A percentile compares a stretch with the other conserved stretches of the same genome.
These are phyloP conservation scores for Heliconius melpomene DNA, from an alignment of 1,140 invertebrate species.

Conservation along the genomic window DNA sequence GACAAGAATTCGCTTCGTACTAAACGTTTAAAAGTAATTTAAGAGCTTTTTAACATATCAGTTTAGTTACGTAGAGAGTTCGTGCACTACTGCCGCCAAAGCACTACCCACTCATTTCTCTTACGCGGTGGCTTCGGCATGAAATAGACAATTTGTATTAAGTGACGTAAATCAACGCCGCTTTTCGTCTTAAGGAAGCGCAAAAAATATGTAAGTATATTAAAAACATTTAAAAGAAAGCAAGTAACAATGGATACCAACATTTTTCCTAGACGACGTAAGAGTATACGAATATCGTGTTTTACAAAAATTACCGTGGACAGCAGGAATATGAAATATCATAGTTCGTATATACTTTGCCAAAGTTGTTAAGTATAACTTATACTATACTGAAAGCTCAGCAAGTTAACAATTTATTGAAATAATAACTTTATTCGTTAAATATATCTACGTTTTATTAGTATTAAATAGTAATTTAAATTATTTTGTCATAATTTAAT, in stretches of 20 bases:
- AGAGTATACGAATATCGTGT: conserved; percentile 47
- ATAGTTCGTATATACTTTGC: no score
- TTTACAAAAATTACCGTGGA: conserved; percentile 57
- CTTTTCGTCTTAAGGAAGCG: background rate
- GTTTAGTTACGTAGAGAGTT: no score
- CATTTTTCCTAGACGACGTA: conserved; percentile 44
- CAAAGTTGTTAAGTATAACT: background rate
- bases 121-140: no score
- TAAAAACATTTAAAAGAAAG: background rate
- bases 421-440: background rate
- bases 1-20: no score
- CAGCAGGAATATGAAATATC: conserved; percentile 48
- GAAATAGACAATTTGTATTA: no score
- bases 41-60: no score
- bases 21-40: no score
- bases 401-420: background rate
- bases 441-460: background rate
- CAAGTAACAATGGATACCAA: conserved; percentile 47
- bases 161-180: no score
- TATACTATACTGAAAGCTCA: background rate
- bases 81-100: no score
- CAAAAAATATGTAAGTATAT: no score
- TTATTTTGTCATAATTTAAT: no score
- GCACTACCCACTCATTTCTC: no score
- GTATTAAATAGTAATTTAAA: background rate